Percentiles rank a stretch among this genome's conserved stretches.
These are phyloP conservation scores for Lymantria monacha DNA, from an alignment of 2,888 invertebrate genomes.

Conservation along the genomic window DNA sequence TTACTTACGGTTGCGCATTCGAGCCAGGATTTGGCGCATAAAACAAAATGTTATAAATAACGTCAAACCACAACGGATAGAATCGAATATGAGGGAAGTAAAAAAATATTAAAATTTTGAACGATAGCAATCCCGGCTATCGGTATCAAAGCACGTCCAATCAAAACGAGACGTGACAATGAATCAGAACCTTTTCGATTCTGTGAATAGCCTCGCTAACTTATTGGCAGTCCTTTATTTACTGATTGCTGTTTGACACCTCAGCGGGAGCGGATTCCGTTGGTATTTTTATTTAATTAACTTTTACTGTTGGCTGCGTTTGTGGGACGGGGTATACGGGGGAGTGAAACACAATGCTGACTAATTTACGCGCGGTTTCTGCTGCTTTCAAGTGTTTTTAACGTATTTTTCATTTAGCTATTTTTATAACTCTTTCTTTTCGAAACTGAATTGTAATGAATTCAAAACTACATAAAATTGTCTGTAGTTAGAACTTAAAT, in stretches of 20 bases:
- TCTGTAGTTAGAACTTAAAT: slow-evolving; percentile 6
- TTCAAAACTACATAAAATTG: slow-evolving; percentile 20
- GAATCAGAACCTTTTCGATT: slow-evolving; percentile 76
- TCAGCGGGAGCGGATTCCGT: slow-evolving; percentile 60
- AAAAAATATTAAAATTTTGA: slow-evolving; percentile 76
- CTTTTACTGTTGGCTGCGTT: slow-evolving; percentile 57
- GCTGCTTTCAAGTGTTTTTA: slow-evolving; percentile 28
- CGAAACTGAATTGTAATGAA: slow-evolving; percentile 24
- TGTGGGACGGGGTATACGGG: slow-evolving; percentile 36
- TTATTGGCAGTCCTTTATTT: slow-evolving; percentile 78
- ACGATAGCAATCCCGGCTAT: slow-evolving; percentile 75
- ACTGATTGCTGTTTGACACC: slow-evolving; percentile 77
- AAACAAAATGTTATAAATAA: slow-evolving; percentile 71
- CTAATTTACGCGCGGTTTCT: slow-evolving; percentile 68
- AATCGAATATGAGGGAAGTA: slow-evolving; percentile 71
- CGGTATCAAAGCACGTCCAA: slow-evolving; percentile 81
- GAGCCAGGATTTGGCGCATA: slow-evolving; percentile 53
- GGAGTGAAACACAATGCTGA: slow-evolving; percentile 62
- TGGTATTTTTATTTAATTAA: slow-evolving; percentile 76
- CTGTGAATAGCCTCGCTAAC: slow-evolving; percentile 74
- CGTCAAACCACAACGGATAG: slow-evolving; percentile 67
- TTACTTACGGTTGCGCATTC: slow-evolving; percentile 40
- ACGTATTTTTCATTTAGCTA: slow-evolving; percentile 44
- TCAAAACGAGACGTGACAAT: slow-evolving; percentile 80
- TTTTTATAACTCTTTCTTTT: slow-evolving; percentile 39